A percentile compares a stretch with the other conserved stretches of the same genome.
Conservation (phyloP, 2,113 vertebrate genomes). For the Bungarus multicinctus region DNA sequence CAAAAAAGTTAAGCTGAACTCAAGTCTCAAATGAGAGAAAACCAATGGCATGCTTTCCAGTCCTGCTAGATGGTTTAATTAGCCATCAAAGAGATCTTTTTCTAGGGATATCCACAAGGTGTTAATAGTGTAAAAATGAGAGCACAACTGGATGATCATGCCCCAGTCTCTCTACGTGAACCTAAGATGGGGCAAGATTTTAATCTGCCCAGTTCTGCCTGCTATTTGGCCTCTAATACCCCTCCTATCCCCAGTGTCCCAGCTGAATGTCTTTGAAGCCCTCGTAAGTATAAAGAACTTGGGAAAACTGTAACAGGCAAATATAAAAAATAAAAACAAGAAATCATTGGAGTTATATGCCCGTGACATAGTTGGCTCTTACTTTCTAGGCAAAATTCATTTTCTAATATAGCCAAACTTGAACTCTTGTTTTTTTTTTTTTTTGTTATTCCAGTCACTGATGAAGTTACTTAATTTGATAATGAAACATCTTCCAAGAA, state of each 20-base stretch:
- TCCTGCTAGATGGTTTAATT: background rate
- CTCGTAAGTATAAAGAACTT: background rate
- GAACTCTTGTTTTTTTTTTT: background rate
- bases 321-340: background rate
- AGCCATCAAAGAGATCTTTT: background rate
- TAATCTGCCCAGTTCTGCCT: background rate
- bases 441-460: background rate
- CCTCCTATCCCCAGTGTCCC: background rate
- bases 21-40: background rate
- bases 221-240: background rate
- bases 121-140: background rate
- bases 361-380: background rate
- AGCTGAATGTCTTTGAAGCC: background rate
- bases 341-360: background rate
- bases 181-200: background rate
- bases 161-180: background rate
- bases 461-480: background rate
- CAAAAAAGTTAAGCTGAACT: background rate
- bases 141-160: background rate
- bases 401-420: background rate
- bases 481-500: background rate
- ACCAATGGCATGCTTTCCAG: background rate
- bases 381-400: background rate
- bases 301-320: background rate
- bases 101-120: background rate